Base-by-base conservation (phyloP, 2,797 vertebrate genomes). In the Hydrocynus forskahlii region DNA sequence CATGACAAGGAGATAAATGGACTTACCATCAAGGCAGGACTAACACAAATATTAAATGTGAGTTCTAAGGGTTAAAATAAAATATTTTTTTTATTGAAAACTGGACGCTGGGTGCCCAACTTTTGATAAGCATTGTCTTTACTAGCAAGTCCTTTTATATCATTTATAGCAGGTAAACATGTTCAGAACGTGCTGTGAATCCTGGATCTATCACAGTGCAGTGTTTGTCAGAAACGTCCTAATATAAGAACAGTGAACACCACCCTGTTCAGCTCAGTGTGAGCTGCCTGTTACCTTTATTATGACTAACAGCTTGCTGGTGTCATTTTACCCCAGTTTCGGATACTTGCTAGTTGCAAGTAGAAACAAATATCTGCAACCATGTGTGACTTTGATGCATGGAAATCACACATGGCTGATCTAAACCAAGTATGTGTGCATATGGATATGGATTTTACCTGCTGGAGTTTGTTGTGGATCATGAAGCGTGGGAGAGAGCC, bases 401-500 rank as follows among this genome's bases (percentile, higher is more conserved):
- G 25, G 9, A 25, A 8, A 25, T 21, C 6, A 10, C 25, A n/a
- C 17, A 17, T 55, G 17, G 6, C 54, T 5, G 54, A 16, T 55
- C 19, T n/a, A n/a, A 17, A 4, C 16, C 19, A 60, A 10, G 21
- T 12, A 60, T 23, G 21, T 21, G 57, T 9, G n/a, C 12, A n/a
- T 23, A 23, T 23, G 21, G n/a, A 21, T 10, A 21, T 19, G 23
- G 21, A 5, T 4, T 35, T 13, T 87, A 99, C 98, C 97, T 96
- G 96, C 43, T 92, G 94, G 48, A 99, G 89, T 93, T 92, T 95
- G 87, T 92, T 86, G 21, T 85, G 92, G 68, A 98, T 92, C 88
- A 99, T 92, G 87, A 95, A 96, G 38, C 69, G 84, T 1, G 98
- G 97, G 70, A 99, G 95, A 66, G 93, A 93, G 23, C 97, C 97